Conservation (phyloP, 2,888 invertebrate species). For the Atherix ibis region DNA sequence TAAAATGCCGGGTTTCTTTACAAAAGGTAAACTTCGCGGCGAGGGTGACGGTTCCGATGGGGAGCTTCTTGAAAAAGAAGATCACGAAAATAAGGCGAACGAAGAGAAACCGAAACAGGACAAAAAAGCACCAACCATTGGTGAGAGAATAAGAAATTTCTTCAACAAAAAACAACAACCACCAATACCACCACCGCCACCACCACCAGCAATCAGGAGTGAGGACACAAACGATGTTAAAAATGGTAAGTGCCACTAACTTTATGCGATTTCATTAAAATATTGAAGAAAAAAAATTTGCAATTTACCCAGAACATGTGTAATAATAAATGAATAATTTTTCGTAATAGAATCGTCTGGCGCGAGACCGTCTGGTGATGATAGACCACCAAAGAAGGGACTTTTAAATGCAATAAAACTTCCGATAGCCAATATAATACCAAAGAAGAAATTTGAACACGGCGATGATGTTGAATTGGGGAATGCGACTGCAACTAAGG, state of each 20-base stretch:
- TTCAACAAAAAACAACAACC: constrained; percentile 34
- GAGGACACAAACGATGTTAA: too few relatives aligned
- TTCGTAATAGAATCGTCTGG: too few relatives aligned
- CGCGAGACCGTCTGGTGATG: constrained; percentile 15
- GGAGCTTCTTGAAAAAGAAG: constrained; percentile 33
- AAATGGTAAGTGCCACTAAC: too few relatives aligned
- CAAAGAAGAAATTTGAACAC: constrained; percentile 32
- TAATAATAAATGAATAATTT: background rate
- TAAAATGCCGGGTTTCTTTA: constrained; percentile 74
- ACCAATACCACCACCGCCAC: too few relatives aligned
- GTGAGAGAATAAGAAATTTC: constrained; percentile 38
- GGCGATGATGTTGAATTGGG: constrained; percentile 36
- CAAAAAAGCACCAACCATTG: constrained; percentile 25
- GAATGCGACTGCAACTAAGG: constrained; percentile 40
- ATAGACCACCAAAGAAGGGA: constrained; percentile 32
- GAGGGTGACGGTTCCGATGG: constrained; percentile 39
- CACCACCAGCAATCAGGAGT: too few relatives aligned
- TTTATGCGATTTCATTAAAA: background rate
- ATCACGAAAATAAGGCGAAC: constrained; percentile 20
- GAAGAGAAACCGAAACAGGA: constrained; percentile 19
- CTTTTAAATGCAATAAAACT: constrained; percentile 44
- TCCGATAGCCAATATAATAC: constrained; percentile 45
- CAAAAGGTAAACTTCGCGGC: constrained; percentile 54
- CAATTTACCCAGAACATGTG: background rate
- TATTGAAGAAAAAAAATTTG: background rate